Base-by-base conservation (phyloP, 2,113 vertebrate species). In the Oceanodroma tethys region DNA sequence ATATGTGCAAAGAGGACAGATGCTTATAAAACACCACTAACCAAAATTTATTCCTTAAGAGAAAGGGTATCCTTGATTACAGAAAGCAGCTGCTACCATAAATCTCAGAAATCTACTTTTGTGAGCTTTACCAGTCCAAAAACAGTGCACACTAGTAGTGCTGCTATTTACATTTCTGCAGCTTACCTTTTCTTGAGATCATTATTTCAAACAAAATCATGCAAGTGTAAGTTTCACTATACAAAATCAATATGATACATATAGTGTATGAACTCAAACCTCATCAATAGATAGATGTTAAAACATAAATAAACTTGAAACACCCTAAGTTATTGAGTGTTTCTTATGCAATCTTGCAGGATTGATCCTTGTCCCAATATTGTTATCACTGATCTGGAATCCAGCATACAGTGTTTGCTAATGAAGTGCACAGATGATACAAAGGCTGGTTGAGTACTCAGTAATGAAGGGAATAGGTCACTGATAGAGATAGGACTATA, bases 141-240 rank as follows among this genome's bases (percentile, higher is more conserved):
- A n/a, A 43, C 36, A 23, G 7, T 48, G 18, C 1, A 52, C 6
- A 29, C 2, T 55, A 15, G 14, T 9, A 75, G 17, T 4, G 1
- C 11, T 17, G 21, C 9, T 58, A 20, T 38, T 76, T 65, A 38
- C 6, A 43, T 50, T 68, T n/a, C 1, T n/a, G 23, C 7, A 65
- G 5, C 16, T 81, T 81, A 52, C 14, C 14, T 65, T 83, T 80
- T 56, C 48, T 59, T 65, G 23, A 86, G 30, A 16, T 50, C 19
- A 22, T 5, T 43, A 60, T 36, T 94, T 66, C 11, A 70, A 81
- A 58, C 6, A 23, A 66, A 89, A 62, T 45, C 16, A 42, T 40
- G 1, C 13, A 38, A 32, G 13, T 50, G 14, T 48, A 80, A 79
- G 4, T 43, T 56, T 52, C 34, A 40, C 25, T 19, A 43, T 3